Evolutionary conservation across 2,113 vertebrate species (phyloP), one percentile per base, ranked within the genome.

Genomic region (Eptesicus fuscus): DNA sequence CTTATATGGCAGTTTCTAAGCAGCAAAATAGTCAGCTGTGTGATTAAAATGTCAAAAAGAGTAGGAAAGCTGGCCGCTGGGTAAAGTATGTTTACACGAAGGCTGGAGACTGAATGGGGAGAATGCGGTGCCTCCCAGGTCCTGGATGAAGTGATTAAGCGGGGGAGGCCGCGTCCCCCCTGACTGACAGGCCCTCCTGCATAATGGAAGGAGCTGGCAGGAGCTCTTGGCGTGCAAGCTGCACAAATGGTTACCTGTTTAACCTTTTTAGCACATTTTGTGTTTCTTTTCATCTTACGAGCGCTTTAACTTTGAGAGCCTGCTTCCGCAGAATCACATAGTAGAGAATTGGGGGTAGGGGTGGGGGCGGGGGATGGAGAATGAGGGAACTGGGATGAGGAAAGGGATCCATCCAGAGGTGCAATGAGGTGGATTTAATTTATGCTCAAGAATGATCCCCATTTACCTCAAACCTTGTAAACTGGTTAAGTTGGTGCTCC

Each of bases 1-100:
- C 94, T 93, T 97, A 94, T 97, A 95, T 94, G 97, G 96, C 44
- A 77, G 6, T 96, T 97, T 96, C 65, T 93, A 95, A 95, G 94
- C 74, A 91, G 93, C 59, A 85, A 51, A 87, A 92, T 59, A 70
- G 86, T 82, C 47, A 73, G 86, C 74, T 95, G 11, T 89, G 94
- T 95, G 95, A 93, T 95, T 96, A 97, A 96, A 97, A 95, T 96
- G 94, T 95, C 94, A 93, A 78, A 93, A 94, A 95, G 88, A 83
- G 78, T 53, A 92, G 69, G 71, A 94, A 96, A 93, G 74, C 77
- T 82, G 95, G 82, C 91, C 5, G 0, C 73, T 47, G 80, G 80
- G 83, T 80, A 79, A 78, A 84, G 63, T 40, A 4, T 74, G 7
- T 90, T 95, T 85, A 73, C 6, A 23, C 28, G 59, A 91, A 95